Evolutionary conservation across 1,140 invertebrate species (phyloP), one percentile per base, ranked within the genome.

Genomic region (Ctenoplectra terminalis): DNA sequence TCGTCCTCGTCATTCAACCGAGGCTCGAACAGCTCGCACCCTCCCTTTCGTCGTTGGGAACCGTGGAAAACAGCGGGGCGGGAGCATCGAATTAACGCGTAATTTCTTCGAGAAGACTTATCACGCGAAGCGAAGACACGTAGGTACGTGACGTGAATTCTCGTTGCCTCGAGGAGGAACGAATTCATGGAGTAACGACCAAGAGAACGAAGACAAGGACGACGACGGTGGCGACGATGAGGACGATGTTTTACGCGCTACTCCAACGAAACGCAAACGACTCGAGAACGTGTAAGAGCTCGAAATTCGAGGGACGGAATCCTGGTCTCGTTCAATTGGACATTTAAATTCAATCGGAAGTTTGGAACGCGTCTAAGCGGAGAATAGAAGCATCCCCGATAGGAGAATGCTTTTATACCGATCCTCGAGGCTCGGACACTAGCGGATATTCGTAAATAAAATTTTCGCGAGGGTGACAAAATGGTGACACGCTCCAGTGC

Each of bases 371-470:
- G 63, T 74, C 82, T 74, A 82, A 81, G 77, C 7, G 70, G 74
- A 63, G 37, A 80, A 83, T n/a, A 66, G 73, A 64, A 87, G 61
- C 26, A 50, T 70, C 75, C 52, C 52, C 26, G 60, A 60, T 43
- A 29, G 15, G 20, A 34, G 43, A 64, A 23, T 29, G 82, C 52
- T 84, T 87, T 87, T 87, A 87, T 87, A 73, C 69, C 61, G 85
- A 75, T 71, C 63, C 50, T 26, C 26, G 48, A 54, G 46, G 15
- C 67, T 60, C 69, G 80, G 80, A 72, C 83, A 61, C 29, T 26
- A 80, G 83, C 85, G 88, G 83, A 92, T 90, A 92, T 92, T 90
- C 90, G 86, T 91, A 91, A 91, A 91, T 92, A 92, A 91, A 91
- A 90, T 91, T 91, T 88, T 84, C 64, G 67, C 81, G 82, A 86